Percentiles rank a stretch among this genome's conserved stretches.
These are phyloP conservation scores for Nicator chloris DNA, from an alignment of 2,113 vertebrate species.

Conservation along the genomic window DNA sequence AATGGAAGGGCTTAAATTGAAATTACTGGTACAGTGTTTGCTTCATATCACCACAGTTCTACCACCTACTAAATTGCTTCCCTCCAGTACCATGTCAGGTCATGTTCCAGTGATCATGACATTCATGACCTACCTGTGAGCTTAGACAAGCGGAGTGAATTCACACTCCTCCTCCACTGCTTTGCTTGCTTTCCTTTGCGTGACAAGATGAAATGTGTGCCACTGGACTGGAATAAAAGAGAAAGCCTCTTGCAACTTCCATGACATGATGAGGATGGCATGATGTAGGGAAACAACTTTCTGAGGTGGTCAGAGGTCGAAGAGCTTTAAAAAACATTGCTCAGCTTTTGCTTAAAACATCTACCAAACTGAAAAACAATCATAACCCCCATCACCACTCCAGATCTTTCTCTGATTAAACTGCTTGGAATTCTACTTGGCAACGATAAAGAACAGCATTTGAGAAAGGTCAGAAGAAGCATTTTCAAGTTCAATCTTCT, in stretches of 20 bases:
- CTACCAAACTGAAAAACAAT: background rate
- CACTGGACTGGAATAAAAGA: background rate
- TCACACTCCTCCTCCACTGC: background rate
- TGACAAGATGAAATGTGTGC: background rate
- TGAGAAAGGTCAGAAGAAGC: slow-evolving; percentile 68
- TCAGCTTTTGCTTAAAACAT: background rate
- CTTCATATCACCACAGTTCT: background rate
- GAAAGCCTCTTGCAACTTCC: background rate
- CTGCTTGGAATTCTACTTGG: slow-evolving; percentile 7
- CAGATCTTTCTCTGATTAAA: slow-evolving; percentile 17
- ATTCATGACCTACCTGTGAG: background rate
- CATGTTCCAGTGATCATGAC: fast-evolving
- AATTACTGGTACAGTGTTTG: background rate
- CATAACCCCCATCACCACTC: background rate
- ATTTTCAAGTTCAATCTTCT: slow-evolving; percentile 46
- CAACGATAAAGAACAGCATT: slow-evolving; percentile 44
- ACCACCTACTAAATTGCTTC: background rate
- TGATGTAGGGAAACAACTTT: background rate
- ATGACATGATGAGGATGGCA: background rate
- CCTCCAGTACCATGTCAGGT: background rate
- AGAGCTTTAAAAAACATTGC: background rate
- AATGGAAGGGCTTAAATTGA: background rate
- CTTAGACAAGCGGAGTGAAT: background rate
- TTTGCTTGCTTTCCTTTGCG: background rate
- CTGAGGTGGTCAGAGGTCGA: background rate